Evolutionary conservation across 2,797 vertebrate species (phyloP).

Genomic region (Hippoglossus hippoglossus): DNA sequence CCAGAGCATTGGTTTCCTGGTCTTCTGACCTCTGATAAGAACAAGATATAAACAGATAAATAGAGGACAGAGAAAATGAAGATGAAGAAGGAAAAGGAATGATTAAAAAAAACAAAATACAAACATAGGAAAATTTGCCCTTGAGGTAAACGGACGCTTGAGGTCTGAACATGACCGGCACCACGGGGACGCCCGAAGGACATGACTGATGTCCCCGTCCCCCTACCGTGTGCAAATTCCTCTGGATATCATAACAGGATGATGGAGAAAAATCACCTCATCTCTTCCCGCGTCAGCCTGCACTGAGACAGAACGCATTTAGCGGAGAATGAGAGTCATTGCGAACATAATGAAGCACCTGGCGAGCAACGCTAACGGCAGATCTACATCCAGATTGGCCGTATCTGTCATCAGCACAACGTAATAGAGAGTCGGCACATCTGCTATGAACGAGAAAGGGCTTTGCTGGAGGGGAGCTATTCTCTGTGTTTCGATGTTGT

Average conservation of each 20-base stretch:
- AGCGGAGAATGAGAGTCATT: conserved; percentile 23
- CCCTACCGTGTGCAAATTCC: background rate
- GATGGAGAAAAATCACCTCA: conserved; percentile 47
- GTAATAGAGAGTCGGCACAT: no score
- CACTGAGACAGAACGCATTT: conserved; percentile 40
- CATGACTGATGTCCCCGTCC: conserved; percentile 23
- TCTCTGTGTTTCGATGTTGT: no score
- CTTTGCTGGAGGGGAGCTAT: no score
- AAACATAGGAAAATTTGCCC: no score
- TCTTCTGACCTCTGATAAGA: conserved; percentile 4
- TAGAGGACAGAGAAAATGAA: conserved; percentile 1
- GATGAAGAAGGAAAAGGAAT: background rate
- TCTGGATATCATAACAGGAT: conserved; percentile 32
- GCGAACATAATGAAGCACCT: conserved; percentile 46
- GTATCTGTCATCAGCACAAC: conserved; percentile 11
- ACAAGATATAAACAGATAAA: background rate
- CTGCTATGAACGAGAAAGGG: no score
- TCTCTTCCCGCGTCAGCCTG: conserved; percentile 34
- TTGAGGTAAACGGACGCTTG: background rate
- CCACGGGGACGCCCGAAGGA: background rate
- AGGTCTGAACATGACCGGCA: background rate
- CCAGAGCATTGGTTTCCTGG: conserved; percentile 8
- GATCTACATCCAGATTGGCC: conserved; percentile 39
- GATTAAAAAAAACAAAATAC: background rate
- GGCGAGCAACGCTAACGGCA: conserved; percentile 26